phyloP scores from a whole-genome alignment of 1,140 invertebrate genomes.

The Apis florea region DNA sequence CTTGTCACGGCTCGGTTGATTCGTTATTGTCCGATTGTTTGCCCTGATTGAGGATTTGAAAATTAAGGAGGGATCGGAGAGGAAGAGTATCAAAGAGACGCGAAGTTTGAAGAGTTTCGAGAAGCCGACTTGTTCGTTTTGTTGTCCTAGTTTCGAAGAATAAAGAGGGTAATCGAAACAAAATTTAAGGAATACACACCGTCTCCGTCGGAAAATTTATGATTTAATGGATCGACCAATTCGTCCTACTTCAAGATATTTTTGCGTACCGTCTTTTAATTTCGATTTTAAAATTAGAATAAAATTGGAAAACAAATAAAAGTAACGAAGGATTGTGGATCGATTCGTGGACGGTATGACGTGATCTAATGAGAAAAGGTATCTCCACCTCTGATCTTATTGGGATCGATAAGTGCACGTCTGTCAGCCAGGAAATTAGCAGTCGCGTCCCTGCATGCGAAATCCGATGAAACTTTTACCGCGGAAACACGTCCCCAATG shows the following conservation, averaged over 20 bases:
- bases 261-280: no score
- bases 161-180: no score
- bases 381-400: not conserved
- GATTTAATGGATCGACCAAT: no score
- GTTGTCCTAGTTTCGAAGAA: no score
- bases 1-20: not conserved
- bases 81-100: no score
- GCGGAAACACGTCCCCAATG: not conserved
- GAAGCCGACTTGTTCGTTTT: no score
- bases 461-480: slow-evolving; percentile 16
- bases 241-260: no score
- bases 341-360: not conserved
- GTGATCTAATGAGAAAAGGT: not conserved
- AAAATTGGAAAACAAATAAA: not conserved
- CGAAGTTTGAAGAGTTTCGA: no score
- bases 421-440: slow-evolving; percentile 58
- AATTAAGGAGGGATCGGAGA: not conserved
- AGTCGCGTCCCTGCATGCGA: slow-evolving; percentile 23
- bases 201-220: no score
- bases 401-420: slow-evolving; percentile 41
- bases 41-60: not conserved
- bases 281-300: no score
- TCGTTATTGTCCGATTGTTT: not conserved
- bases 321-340: not conserved
- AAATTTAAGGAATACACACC: no score